A percentile compares a stretch with the other conserved stretches of the same genome.
These are phyloP conservation scores for Glossosoma conforme DNA, from an alignment of 1,140 invertebrate species.

Conservation along the genomic window DNA sequence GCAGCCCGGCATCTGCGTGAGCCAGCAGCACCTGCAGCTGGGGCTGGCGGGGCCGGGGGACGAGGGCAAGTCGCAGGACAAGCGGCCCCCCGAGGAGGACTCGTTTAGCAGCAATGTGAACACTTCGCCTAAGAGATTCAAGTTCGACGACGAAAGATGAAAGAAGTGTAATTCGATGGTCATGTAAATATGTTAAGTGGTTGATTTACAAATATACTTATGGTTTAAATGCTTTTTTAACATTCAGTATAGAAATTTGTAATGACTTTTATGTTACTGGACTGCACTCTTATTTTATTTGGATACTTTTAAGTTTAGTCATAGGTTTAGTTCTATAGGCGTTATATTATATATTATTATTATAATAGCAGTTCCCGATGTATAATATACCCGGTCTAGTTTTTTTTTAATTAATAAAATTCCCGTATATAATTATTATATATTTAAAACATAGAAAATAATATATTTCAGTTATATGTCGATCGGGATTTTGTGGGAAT, in stretches of 20 bases:
- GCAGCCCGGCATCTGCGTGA: constrained; percentile 24
- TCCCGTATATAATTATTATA: no score
- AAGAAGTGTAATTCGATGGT: background rate
- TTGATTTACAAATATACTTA: constrained; percentile 1
- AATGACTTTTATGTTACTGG: constrained; percentile 14
- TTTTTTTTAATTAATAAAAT: no score
- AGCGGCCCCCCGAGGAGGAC: background rate
- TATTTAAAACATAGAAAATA: no score
- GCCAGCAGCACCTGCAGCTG: constrained; percentile 16
- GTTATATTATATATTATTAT: no score
- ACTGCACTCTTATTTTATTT: constrained; percentile 22
- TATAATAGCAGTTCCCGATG: no score
- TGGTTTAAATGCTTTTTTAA: constrained; percentile 1
- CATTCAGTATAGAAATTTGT: constrained; percentile 6
- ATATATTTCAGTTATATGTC: no score
- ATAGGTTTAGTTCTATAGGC: constrained; percentile 11
- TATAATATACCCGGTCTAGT: no score
- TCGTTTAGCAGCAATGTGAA: no score
- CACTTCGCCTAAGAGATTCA: constrained; percentile 3
- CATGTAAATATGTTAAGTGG: constrained; percentile 12
- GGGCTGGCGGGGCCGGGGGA: background rate
- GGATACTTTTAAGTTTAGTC: constrained; percentile 10
- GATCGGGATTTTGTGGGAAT: no score
- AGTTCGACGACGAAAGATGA: constrained; percentile 25
- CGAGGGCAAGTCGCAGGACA: background rate